Conservation (phyloP, 2,888 invertebrate species). For the Sepiola atlantica region DNA sequence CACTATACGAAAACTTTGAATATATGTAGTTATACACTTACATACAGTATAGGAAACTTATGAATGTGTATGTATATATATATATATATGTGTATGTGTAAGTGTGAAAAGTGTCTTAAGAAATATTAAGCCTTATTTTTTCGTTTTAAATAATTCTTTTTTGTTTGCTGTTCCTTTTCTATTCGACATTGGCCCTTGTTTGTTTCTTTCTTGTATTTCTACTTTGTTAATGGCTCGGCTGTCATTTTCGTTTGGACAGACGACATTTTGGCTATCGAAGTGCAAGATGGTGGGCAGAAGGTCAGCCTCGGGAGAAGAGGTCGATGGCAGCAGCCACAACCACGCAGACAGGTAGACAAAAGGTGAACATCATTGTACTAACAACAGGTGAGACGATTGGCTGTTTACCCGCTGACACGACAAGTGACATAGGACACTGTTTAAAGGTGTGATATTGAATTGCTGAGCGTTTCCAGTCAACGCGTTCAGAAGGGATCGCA, state of each 20-base stretch:
- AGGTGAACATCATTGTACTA: constrained; percentile 32
- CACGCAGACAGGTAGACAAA: background rate
- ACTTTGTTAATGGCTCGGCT: constrained; percentile 32
- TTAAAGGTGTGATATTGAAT: background rate
- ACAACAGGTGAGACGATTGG: constrained; percentile 5
- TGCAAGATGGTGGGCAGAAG: background rate
- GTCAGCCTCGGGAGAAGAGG: background rate
- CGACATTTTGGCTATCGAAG: constrained; percentile 15
- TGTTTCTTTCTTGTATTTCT: background rate
- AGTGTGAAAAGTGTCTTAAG: no score
- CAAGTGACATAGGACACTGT: background rate
- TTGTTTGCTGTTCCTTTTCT: no score
- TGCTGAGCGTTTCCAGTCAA: background rate
- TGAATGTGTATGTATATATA: no score
- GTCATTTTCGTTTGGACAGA: constrained; percentile 21
- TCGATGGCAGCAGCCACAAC: background rate
- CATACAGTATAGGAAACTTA: no score
- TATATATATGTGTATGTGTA: no score
- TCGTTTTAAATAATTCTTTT: no score
- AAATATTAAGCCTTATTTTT: no score
- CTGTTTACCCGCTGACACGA: background rate
- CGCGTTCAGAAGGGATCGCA: background rate
- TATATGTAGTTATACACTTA: no score
- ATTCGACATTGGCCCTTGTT: no score
- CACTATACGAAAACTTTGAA: no score